phyloP scores from a whole-genome alignment of 2,113 vertebrate species.

The Falcunculus frontatus region DNA sequence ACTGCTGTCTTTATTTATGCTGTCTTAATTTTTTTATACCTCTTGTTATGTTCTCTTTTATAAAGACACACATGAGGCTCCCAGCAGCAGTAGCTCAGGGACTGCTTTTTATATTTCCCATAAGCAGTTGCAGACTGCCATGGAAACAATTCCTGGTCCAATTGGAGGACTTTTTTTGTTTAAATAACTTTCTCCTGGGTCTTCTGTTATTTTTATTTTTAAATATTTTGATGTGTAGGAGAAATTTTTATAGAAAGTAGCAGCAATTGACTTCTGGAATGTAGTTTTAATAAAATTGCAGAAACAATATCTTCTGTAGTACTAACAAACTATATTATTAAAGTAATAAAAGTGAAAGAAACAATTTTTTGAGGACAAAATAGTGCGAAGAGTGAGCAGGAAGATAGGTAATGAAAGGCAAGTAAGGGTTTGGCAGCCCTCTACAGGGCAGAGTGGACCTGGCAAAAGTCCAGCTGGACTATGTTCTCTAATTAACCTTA shows the following conservation, averaged over 20 bases:
- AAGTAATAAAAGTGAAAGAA: slow-evolving; percentile 31
- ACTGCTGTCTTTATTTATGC: slow-evolving; percentile 23
- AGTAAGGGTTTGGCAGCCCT: slow-evolving; percentile 20
- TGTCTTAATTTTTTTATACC: not conserved
- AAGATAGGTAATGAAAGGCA: slow-evolving; percentile 6
- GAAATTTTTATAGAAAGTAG: not conserved
- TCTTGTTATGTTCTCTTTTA: not conserved
- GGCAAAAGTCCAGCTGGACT: slow-evolving; percentile 1
- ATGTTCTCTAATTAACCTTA: slow-evolving; percentile 36
- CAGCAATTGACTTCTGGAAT: not conserved
- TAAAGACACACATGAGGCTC: not conserved
- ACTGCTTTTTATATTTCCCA: not conserved
- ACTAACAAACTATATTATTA: slow-evolving; percentile 5
- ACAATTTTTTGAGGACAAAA: slow-evolving; percentile 32
- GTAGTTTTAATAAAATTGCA: slow-evolving; percentile 21
- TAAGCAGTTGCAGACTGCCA: not conserved
- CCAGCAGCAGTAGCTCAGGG: not conserved
- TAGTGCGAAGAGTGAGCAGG: not conserved
- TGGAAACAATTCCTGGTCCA: not conserved
- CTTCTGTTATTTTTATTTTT: not conserved
- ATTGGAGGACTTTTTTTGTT: not conserved
- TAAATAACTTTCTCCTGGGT: not conserved
- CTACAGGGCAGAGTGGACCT: slow-evolving; percentile 15
- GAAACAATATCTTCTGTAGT: not conserved
- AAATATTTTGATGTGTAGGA: not conserved